Base-by-base conservation (phyloP, 2,113 vertebrate species). In the Pygoscelis adeliae region DNA sequence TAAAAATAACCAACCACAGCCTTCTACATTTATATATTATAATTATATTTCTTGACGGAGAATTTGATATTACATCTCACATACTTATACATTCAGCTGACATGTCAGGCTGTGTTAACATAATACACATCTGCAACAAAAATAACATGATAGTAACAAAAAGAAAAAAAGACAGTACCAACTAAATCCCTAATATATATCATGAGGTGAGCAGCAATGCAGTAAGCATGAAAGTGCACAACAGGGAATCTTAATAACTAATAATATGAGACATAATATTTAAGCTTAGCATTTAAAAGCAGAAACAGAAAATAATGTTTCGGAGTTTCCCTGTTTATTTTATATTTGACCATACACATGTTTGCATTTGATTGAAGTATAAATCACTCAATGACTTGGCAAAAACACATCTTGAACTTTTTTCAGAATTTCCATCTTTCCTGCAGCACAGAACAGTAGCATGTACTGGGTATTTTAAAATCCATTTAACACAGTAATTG, bases 101-200 rank as follows among this genome's bases (percentile, higher is more conserved):
- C 7, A 13, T 44, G 4, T 44, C 55, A 50, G 47, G 15, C 9
- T 89, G 29, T n/a, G 23, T 46, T 72, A 72, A 9, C 6, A 9
- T 20, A 67, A n/a, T 19, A 29, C 1, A 0, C 6, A 67, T 30
- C n/a, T 46, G 32, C 30, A 80, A 81, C 9, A 81, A 62, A 81
- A 47, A 34, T 23, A 7, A 2, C 27, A 27, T 1, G 0, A 5
- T 32, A 56, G 5, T 21, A 55, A 38, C 2, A 53, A 53, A 83
- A 87, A 34, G 4, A 27, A n/a, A 81, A 81, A 65, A 73, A 16
- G 4, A 25, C 10, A 40, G 17, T 40, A 16, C 8, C 20, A 81
- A 13, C 6, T 42, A 38, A 19, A 56, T 73, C 29, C 12, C 13
- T 40, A 58, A 15, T 55, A 21, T 13, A 27, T 59, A 29, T 22